Conservation (phyloP, 2,113 vertebrate species). For the Neomonachus schauinslandi region DNA sequence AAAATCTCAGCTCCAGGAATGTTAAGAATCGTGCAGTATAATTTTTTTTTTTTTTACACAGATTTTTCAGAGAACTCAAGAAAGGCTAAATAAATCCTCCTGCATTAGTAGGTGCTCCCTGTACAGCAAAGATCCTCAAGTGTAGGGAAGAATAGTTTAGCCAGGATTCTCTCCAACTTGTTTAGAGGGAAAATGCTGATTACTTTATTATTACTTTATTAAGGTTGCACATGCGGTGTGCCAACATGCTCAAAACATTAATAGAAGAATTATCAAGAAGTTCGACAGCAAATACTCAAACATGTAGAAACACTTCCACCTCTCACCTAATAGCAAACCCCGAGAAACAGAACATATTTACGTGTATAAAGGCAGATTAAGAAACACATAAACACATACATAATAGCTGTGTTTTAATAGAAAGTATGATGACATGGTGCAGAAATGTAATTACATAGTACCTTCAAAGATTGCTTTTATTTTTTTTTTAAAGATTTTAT, state of each 20-base stretch:
- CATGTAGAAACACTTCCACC: neutral
- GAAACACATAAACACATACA: slow-evolving; percentile 44
- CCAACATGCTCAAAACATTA: slow-evolving; percentile 18
- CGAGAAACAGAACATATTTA: slow-evolving; percentile 30
- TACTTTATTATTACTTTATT: slow-evolving; percentile 43
- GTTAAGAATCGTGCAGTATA: neutral
- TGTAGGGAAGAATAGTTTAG: neutral
- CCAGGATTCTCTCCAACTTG: slow-evolving; percentile 32
- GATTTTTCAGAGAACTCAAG: slow-evolving; percentile 55
- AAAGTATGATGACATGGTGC: slow-evolving; percentile 23
- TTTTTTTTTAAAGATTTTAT: too few relatives aligned
- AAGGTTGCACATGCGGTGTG: neutral
- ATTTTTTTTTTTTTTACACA: neutral
- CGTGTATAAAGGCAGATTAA: neutral
- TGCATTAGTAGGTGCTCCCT: slow-evolving; percentile 21
- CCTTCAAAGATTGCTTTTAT: slow-evolving; percentile 57
- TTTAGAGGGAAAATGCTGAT: neutral
- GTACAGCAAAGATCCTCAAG: neutral
- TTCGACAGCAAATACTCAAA: neutral
- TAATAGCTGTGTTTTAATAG: slow-evolving; percentile 64
- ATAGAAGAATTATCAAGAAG: slow-evolving; percentile 46
- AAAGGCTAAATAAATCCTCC: slow-evolving; percentile 19
- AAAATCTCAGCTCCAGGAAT: neutral
- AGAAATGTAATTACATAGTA: slow-evolving; percentile 59
- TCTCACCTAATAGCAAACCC: slow-evolving; percentile 19